phyloP scores from a whole-genome alignment of 1,140 invertebrate species.

The Chironomus striatipennis region DNA sequence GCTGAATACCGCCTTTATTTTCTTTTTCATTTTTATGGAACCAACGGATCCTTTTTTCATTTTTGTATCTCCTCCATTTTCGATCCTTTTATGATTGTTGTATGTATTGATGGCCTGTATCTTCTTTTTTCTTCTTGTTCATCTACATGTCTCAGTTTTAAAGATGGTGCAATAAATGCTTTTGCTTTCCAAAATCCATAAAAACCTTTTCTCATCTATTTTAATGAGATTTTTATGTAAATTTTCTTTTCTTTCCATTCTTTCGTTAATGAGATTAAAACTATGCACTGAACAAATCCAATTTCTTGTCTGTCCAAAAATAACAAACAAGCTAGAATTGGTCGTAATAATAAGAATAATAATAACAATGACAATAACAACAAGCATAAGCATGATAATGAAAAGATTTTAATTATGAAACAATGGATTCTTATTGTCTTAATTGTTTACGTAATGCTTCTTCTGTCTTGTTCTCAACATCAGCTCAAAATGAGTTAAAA shows the following conservation, averaged over 20 bases:
- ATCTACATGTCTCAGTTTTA: too few species aligned
- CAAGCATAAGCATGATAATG: too few species aligned
- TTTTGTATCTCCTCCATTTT: too few species aligned
- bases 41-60: too few species aligned
- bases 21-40: too few species aligned
- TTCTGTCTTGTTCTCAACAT: background rate
- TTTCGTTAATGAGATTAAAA: conserved; percentile 1
- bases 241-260: background rate
- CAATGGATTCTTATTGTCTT: background rate
- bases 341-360: too few species aligned
- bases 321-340: background rate
- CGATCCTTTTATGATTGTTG: too few species aligned
- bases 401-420: background rate
- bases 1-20: background rate
- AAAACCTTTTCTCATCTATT: background rate
- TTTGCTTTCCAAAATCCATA: background rate
- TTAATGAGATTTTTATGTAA: conserved; percentile 14
- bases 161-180: too few species aligned
- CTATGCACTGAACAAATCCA: background rate
- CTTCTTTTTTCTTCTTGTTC: too few species aligned
- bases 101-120: too few species aligned
- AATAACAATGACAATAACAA: too few species aligned
- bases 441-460: background rate
- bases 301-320: background rate
- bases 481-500: background rate